These are phyloP conservation scores for Antennarius striatus DNA, from an alignment of 2,113 vertebrate genomes.

Conservation along the genomic window DNA sequence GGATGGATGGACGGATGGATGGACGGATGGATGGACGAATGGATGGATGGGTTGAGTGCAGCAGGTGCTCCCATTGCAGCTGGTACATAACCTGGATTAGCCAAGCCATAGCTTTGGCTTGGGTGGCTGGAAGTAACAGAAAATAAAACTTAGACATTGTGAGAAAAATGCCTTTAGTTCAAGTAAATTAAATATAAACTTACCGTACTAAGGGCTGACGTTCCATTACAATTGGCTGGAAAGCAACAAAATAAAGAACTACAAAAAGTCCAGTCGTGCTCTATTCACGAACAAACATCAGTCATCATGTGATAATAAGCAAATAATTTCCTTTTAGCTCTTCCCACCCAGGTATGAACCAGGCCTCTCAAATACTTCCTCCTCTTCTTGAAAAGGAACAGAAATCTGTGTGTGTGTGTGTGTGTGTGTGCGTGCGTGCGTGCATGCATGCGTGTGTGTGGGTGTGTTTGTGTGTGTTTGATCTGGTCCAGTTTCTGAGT, in stretches of 20 bases:
- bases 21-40: no score
- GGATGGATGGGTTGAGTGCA: no score
- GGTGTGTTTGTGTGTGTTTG: no score
- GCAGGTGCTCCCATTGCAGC: conserved; percentile 13
- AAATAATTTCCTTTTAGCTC: conserved; percentile 30
- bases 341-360: not conserved
- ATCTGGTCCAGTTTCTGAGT: not conserved
- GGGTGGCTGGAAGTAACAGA: conserved; percentile 33
- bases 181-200: not conserved
- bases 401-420: not conserved
- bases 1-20: no score
- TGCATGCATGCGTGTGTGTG: no score
- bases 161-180: not conserved
- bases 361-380: not conserved
- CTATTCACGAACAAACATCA: not conserved
- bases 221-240: conserved; percentile 30
- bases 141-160: conserved; percentile 39
- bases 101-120: conserved; percentile 40
- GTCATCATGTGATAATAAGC: conserved; percentile 50
- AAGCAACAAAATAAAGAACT: not conserved
- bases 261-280: not conserved
- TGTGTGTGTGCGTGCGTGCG: no score
- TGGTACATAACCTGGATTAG: conserved; percentile 52
- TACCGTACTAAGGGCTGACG: conserved; percentile 33
- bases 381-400: not conserved